Evolutionary conservation across 2,113 vertebrate genomes (phyloP), one percentile per base, ranked within the genome.

Genomic region (Apus apus): DNA sequence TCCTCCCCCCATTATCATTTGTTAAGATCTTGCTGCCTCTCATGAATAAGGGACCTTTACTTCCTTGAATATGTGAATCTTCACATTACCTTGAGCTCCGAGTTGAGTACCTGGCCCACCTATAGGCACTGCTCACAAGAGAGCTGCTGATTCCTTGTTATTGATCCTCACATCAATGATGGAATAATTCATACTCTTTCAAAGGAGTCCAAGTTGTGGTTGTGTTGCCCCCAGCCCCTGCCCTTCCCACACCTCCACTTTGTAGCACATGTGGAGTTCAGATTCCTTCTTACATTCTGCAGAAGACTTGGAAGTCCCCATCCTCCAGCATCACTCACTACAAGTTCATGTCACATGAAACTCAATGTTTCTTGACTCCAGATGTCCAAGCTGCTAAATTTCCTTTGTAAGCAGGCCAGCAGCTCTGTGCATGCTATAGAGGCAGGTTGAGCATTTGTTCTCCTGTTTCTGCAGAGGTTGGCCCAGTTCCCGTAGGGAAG

Each of bases 401-500:
- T 54, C 20, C 16, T 30, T 43, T 21, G 46, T 25, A 57, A 60
- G 60, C 12, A 72, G 43, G 18, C 27, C 51, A 76, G n/a, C n/a
- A 94, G 56, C 77, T 64, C 51, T 72, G 8, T 64, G 13, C 26
- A 38, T 29, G 8, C 13, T 23, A 6, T 5, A 13, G 15, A 51
- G 22, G 34, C 50, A 90, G 20, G 32, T 56, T 64, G 56, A 72
- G 38, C 32, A 22, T 30, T 72, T 72, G 8, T 61, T 48, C 26
- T 81, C 32, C 21, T 54, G 7, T 45, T n/a, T 40, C 46, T 64
- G 11, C 54, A 98, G 98, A 98, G 23, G 96, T 98, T 90, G 98
- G 97, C 29, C 98, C 98, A 0, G 97, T 98, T 10, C 97, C 97
- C 30, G 97, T 97, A 72, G 97, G 98, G 9, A 99, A 95, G 82